These are phyloP conservation scores for Rotaria macrura DNA, from an alignment of 2,888 invertebrate genomes.

Conservation along the genomic window DNA sequence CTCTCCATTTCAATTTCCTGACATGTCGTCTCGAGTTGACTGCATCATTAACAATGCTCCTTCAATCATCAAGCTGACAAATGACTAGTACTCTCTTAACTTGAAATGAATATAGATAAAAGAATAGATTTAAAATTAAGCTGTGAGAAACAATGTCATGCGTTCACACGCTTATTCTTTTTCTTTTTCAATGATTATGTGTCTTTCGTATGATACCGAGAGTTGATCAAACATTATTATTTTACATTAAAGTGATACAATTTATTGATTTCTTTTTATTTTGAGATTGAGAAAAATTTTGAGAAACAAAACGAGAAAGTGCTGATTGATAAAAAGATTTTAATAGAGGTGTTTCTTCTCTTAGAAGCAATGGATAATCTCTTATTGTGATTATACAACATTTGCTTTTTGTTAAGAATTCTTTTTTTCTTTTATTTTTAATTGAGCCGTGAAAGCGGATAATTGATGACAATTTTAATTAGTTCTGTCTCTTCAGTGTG, in stretches of 20 bases:
- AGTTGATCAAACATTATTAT: not conserved
- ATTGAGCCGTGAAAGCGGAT: too few species aligned
- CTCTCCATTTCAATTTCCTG: not conserved
- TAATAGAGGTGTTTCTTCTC: too few species aligned
- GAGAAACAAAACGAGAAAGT: too few species aligned
- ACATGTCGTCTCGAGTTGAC: not conserved
- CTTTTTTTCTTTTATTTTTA: too few species aligned
- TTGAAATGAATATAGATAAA: not conserved
- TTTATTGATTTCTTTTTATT: too few species aligned
- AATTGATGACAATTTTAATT: not conserved
- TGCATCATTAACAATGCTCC: slow-evolving; percentile 6
- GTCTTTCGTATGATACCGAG: not conserved
- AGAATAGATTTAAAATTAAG: not conserved
- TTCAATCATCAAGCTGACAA: not conserved
- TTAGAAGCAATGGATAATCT: too few species aligned
- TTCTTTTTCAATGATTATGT: not conserved
- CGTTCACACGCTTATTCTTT: not conserved
- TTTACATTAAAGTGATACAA: too few species aligned
- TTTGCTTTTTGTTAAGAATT: too few species aligned
- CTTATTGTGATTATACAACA: too few species aligned
- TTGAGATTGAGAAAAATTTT: too few species aligned
- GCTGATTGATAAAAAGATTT: too few species aligned
- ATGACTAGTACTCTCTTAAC: not conserved
- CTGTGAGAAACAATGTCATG: not conserved
- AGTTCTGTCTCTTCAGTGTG: not conserved